phyloP scores from a whole-genome alignment of 2,113 vertebrate genomes.

The Sialia sialis region DNA sequence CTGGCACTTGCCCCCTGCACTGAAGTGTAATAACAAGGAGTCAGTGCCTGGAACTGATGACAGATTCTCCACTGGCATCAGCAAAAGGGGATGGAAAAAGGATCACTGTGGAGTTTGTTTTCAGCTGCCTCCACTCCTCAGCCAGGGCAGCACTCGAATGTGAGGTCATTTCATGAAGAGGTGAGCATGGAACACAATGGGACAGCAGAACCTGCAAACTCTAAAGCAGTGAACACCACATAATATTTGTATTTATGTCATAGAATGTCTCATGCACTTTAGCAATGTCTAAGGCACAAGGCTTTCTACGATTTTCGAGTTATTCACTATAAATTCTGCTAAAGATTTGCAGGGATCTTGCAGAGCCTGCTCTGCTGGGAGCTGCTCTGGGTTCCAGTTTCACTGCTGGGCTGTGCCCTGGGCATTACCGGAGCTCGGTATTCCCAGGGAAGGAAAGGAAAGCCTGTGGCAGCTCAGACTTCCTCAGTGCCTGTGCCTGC shows the following conservation, averaged over 20 bases:
- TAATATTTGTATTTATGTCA: neutral
- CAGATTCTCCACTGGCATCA: neutral
- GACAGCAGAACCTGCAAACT: neutral
- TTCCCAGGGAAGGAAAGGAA: neutral
- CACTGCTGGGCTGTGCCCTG: neutral
- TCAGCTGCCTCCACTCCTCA: neutral
- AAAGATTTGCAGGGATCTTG: accelerated
- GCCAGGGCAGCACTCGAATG: accelerated
- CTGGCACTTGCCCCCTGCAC: neutral
- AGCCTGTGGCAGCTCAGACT: neutral
- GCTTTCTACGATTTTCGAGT: neutral
- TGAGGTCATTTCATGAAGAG: neutral
- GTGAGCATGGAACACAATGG: neutral
- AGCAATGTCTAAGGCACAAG: neutral
- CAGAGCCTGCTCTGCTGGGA: neutral
- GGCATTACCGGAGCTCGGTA: accelerated
- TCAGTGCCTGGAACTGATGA: neutral
- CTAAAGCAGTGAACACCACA: neutral
- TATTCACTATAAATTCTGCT: neutral
- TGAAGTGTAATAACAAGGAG: neutral
- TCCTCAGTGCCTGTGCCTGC: neutral
- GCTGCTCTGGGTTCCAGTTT: neutral
- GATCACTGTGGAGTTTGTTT: neutral
- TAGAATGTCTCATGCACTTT: neutral
- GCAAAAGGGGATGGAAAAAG: neutral